phyloP scores from a whole-genome alignment of 2,113 vertebrate species.

The Pygoscelis adeliae region DNA sequence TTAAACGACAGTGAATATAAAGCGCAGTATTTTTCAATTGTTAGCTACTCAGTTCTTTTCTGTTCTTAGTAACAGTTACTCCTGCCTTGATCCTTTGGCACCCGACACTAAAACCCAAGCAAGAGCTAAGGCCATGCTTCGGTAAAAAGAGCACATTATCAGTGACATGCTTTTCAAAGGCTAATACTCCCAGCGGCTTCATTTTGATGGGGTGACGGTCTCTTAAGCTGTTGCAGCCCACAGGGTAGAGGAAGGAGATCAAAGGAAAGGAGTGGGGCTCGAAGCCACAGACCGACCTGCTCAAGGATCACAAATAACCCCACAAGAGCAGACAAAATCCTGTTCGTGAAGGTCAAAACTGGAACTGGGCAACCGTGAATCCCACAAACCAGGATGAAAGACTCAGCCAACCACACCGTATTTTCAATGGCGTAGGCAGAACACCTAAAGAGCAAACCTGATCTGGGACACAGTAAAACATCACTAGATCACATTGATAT shows the following conservation, averaged over 20 bases:
- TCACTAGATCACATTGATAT: accelerated
- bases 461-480: not conserved
- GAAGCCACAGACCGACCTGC: not conserved
- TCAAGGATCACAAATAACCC: not conserved
- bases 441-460: not conserved
- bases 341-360: not conserved
- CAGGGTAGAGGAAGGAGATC: not conserved
- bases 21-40: not conserved
- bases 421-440: not conserved
- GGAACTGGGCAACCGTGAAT: not conserved
- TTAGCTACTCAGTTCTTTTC: not conserved
- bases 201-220: not conserved
- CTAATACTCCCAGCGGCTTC: not conserved
- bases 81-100: not conserved
- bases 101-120: not conserved
- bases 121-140: not conserved
- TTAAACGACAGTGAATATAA: not conserved
- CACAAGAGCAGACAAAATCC: not conserved
- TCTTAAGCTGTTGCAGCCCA: not conserved
- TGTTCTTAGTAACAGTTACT: not conserved
- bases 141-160: not conserved
- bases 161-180: not conserved
- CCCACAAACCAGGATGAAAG: not conserved
- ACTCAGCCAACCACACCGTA: accelerated
- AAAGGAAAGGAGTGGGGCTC: not conserved